Conservation (phyloP, 2,888 invertebrate species). For the Lycocerus yunnanus region DNA sequence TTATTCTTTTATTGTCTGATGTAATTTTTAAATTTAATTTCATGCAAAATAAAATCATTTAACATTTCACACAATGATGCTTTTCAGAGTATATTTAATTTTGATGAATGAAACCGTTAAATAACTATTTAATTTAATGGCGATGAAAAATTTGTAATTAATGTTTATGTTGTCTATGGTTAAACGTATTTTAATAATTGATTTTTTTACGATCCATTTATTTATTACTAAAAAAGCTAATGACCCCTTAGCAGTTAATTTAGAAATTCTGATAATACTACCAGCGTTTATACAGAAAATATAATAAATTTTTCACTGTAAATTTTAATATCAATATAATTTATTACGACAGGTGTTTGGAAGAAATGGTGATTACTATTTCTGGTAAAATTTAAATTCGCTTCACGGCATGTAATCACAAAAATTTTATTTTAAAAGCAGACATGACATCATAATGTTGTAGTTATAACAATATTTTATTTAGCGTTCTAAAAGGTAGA, state of each 20-base stretch:
- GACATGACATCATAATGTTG: slow-evolving; percentile 36
- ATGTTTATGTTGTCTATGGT: not conserved
- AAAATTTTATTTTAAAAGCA: slow-evolving; percentile 35
- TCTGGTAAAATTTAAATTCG: slow-evolving; percentile 35
- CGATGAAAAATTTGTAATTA: slow-evolving; percentile 4
- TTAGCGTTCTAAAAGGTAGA: not conserved
- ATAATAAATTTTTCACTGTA: slow-evolving; percentile 30
- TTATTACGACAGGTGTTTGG: slow-evolving; percentile 34
- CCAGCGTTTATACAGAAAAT: slow-evolving; percentile 24
- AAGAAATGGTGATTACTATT: slow-evolving; percentile 36
- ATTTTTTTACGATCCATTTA: slow-evolving; percentile 28
- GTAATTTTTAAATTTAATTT: not conserved
- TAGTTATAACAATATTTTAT: slow-evolving; percentile 4
- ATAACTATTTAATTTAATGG: not conserved
- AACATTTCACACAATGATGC: not conserved
- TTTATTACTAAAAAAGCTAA: slow-evolving; percentile 25
- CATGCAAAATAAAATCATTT: not conserved
- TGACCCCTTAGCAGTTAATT: slow-evolving; percentile 27
- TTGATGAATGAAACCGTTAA: slow-evolving; percentile 2
- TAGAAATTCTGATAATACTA: slow-evolving; percentile 25
- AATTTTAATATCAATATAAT: slow-evolving; percentile 32
- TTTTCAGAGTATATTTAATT: not conserved
- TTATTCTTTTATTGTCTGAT: not conserved
- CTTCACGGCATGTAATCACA: slow-evolving; percentile 30
- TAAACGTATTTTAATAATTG: slow-evolving; percentile 10